A percentile compares a stretch with the other conserved stretches of the same genome.
Evolutionary conservation across 2,113 vertebrate species (phyloP).

Genomic region (Pseudois nayaur): DNA sequence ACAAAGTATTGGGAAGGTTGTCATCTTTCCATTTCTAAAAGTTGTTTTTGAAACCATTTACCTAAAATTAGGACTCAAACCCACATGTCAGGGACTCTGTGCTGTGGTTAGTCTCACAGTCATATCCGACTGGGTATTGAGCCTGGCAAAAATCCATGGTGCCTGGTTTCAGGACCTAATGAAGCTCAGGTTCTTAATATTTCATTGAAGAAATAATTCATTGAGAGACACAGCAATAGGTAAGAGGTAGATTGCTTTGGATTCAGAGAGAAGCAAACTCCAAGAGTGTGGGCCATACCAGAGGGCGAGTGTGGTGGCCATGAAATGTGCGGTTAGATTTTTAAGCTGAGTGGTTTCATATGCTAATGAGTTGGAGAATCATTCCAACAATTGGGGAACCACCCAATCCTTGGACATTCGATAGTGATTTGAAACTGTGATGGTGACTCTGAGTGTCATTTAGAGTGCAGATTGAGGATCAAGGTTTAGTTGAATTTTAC

Average conservation of each 20-base stretch:
- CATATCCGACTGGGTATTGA: rapidly evolving
- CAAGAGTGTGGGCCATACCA: neutral
- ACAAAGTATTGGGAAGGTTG: neutral
- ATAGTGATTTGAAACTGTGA: neutral
- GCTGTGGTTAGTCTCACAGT: neutral
- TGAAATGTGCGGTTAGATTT: neutral
- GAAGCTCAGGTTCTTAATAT: neutral
- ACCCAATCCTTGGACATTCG: neutral
- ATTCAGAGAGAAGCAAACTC: neutral
- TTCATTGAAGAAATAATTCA: neutral
- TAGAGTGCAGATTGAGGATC: neutral
- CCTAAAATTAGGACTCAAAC: neutral
- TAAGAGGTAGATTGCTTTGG: neutral
- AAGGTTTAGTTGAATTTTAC: neutral
- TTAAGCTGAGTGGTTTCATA: neutral
- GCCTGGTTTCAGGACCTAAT: neutral
- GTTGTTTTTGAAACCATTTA: neutral
- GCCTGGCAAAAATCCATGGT: neutral
- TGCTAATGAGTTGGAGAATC: neutral
- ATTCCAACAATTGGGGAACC: neutral
- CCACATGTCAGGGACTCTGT: neutral
- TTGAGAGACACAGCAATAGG: neutral
- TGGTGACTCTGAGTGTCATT: neutral
- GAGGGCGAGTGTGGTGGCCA: rapidly evolving
- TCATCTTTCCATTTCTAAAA: neutral